Conservation (phyloP, 2,113 vertebrate species). For the Ascaphus truei region DNA sequence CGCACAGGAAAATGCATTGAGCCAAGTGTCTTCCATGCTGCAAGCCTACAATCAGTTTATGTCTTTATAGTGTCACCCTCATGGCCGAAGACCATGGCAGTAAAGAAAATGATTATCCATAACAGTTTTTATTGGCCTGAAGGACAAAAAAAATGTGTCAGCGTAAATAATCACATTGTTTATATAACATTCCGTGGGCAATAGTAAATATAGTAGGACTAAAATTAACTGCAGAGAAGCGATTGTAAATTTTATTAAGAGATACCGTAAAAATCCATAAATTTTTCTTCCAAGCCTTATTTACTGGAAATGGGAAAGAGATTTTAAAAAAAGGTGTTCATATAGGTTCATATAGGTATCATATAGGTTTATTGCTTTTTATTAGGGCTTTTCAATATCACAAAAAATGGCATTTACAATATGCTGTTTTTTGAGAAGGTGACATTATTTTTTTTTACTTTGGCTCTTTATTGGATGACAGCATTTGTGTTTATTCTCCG, state of each 20-base stretch:
- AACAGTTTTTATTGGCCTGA: conserved; percentile 6
- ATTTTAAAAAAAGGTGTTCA: too few relatives aligned
- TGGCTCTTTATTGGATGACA: too few relatives aligned
- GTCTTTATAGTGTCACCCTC: not conserved
- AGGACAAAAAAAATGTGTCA: conserved; percentile 22
- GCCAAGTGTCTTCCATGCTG: conserved; percentile 1
- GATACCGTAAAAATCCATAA: not conserved
- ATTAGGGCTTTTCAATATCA: not conserved
- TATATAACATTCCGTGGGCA: not conserved
- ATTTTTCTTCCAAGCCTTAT: not conserved
- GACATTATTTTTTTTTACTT: too few relatives aligned
- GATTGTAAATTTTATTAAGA: not conserved
- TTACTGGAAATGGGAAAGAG: not conserved
- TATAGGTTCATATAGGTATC: not conserved
- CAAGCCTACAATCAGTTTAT: conserved; percentile 8
- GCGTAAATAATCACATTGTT: conserved; percentile 10
- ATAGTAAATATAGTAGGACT: not conserved
- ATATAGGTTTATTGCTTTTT: not conserved
- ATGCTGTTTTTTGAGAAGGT: not conserved
- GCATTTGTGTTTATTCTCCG: too few relatives aligned
- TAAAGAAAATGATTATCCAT: not conserved
- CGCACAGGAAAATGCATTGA: conserved; percentile 5
- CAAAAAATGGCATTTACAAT: not conserved
- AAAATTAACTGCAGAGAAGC: not conserved
- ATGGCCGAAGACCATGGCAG: not conserved